Percentiles rank a stretch among this genome's conserved stretches.
These are phyloP conservation scores for Apogon hyalosoma DNA, from an alignment of 2,797 vertebrate genomes.

Conservation along the genomic window DNA sequence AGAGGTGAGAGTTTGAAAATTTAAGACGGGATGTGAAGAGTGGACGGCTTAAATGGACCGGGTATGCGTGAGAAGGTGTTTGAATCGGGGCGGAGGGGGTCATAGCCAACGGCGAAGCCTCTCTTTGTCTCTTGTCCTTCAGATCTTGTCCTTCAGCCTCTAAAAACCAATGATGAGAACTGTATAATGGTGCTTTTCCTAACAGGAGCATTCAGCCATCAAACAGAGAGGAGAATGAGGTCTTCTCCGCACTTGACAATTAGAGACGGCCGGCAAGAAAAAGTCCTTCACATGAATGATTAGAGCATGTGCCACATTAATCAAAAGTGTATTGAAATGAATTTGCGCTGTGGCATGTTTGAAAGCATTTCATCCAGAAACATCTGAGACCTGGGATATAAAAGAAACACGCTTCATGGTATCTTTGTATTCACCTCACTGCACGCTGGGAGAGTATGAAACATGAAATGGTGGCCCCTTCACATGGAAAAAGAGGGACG, in stretches of 20 bases:
- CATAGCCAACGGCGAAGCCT: conserved; percentile 34
- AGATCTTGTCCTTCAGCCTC: conserved; percentile 60
- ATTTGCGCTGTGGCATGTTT: conserved; percentile 16
- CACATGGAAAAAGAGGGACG: conserved; percentile 33
- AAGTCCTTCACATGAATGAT: conserved; percentile 52
- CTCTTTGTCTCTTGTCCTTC: conserved; percentile 62
- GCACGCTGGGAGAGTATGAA: conserved; percentile 55
- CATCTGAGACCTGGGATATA: conserved; percentile 26
- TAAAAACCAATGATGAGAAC: conserved; percentile 9
- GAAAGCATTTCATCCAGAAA: conserved; percentile 38
- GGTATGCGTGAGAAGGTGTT: conserved; percentile 20
- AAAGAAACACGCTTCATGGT: conserved; percentile 49
- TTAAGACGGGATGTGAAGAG: conserved; percentile 20
- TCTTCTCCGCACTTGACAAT: conserved; percentile 37
- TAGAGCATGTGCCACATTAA: conserved; percentile 35
- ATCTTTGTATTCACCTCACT: conserved; percentile 51
- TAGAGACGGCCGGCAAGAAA: conserved; percentile 34
- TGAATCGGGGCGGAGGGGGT: conserved; percentile 27
- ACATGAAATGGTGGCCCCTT: conserved; percentile 46
- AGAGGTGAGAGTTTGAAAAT: conserved; percentile 42
- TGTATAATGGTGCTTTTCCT: conserved; percentile 27
- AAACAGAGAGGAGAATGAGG: conserved; percentile 18
- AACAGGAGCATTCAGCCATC: conserved; percentile 22
- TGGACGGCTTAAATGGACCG: conserved; percentile 7
- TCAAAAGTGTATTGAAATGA: conserved; percentile 25